A percentile compares a stretch with the other conserved stretches of the same genome.
Evolutionary conservation across 2,113 vertebrate species (phyloP).

Genomic region (Dromiciops gliroides): DNA sequence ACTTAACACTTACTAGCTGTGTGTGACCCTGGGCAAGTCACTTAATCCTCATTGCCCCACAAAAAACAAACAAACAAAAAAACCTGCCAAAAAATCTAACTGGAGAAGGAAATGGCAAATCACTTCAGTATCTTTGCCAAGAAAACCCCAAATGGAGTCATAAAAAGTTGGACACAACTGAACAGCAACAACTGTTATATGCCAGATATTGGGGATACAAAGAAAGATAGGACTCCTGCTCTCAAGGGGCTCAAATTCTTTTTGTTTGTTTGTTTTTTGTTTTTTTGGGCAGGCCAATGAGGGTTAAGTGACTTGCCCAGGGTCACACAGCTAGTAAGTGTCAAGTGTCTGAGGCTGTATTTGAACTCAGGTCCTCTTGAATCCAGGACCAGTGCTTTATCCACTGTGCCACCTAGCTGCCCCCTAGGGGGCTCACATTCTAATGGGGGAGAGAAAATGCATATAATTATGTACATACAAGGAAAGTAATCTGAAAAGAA

Average conservation of each 20-base stretch:
- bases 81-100: too few species aligned
- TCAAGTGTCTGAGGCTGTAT: too few species aligned
- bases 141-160: not conserved
- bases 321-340: too few species aligned
- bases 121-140: not conserved
- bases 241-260: not conserved
- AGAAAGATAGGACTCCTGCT: not conserved
- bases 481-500: not conserved
- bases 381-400: too few species aligned
- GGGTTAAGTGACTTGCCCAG: too few species aligned
- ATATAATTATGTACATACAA: not conserved
- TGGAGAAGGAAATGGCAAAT: not conserved
- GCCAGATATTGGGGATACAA: not conserved
- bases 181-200: not conserved
- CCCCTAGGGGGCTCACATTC: not conserved
- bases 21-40: not conserved
- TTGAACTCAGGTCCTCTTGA: too few species aligned
- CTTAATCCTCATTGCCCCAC: not conserved
- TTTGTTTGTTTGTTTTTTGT: too few species aligned
- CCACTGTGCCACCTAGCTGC: too few species aligned
- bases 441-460: not conserved
- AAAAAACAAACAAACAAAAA: too few species aligned
- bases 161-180: not conserved
- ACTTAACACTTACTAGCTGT: too few species aligned
- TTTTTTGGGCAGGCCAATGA: too few species aligned